Percentiles rank a stretch among this genome's conserved stretches.
Conservation (phyloP, 1,140 invertebrate genomes). For the Aphis craccivora region DNA sequence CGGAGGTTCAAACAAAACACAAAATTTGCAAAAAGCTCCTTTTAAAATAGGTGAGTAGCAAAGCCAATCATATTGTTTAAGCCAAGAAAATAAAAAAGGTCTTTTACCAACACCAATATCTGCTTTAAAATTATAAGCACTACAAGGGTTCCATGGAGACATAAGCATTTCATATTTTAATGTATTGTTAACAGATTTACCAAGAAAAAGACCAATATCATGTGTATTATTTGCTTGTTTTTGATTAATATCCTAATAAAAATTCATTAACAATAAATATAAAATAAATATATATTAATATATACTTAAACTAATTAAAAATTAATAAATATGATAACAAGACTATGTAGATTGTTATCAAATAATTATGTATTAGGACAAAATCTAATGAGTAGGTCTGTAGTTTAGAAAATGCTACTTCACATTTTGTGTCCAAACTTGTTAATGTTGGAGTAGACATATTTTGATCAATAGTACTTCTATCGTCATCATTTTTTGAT, state of each 20-base stretch:
- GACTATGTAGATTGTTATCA: too few species aligned
- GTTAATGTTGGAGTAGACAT: too few species aligned
- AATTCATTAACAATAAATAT: too few species aligned
- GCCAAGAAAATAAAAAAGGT: not conserved
- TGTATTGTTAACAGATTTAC: not conserved
- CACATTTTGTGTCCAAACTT: too few species aligned
- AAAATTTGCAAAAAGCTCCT: not conserved
- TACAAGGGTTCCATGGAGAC: not conserved
- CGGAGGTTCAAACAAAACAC: not conserved
- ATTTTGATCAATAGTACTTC: too few species aligned
- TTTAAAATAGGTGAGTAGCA: not conserved
- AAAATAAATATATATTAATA: too few species aligned
- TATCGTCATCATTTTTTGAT: too few species aligned
- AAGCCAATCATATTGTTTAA: not conserved
- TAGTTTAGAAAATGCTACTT: too few species aligned
- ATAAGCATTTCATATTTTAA: not conserved
- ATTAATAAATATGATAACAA: too few species aligned
- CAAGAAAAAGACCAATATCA: not conserved
- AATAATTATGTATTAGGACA: too few species aligned
- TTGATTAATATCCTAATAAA: not conserved
- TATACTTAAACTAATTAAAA: too few species aligned
- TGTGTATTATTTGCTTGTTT: not conserved
- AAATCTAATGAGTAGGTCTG: too few species aligned
- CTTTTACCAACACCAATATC: not conserved
- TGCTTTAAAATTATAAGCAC: conserved; percentile 7